phyloP scores from a whole-genome alignment of 2,113 vertebrate species.

The Seriola dumerili region DNA sequence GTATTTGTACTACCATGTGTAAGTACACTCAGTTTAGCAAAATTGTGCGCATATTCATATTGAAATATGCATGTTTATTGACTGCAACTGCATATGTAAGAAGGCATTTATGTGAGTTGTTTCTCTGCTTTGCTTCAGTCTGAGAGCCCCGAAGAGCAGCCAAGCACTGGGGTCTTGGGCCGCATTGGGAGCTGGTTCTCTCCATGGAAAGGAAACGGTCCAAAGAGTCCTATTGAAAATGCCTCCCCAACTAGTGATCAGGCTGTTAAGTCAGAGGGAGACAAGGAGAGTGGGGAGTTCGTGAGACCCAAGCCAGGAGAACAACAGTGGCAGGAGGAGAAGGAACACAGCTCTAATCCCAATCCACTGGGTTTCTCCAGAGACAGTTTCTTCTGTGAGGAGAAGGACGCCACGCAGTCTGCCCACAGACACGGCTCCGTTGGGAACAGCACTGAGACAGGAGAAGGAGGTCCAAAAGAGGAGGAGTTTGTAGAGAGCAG shows the following conservation, averaged over 20 bases:
- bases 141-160: conserved; percentile 76
- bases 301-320: conserved; percentile 33
- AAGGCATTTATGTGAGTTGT: conserved; percentile 28
- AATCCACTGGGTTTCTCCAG: conserved; percentile 32
- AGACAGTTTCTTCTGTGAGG: conserved; percentile 59
- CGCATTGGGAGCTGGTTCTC: conserved; percentile 84
- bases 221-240: conserved; percentile 55
- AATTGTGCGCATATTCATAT: conserved; percentile 9
- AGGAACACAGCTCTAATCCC: conserved; percentile 25
- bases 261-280: conserved; percentile 31
- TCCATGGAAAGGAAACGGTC: conserved; percentile 73
- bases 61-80: conserved; percentile 57
- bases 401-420: conserved; percentile 79
- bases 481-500: conserved; percentile 69
- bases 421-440: conserved; percentile 68
- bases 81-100: neutral
- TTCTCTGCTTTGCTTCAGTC: conserved; percentile 71
- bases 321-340: conserved; percentile 49
- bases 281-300: conserved; percentile 30
- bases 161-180: conserved; percentile 78
- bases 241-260: conserved; percentile 21
- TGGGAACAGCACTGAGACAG: conserved; percentile 46
- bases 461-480: conserved; percentile 62
- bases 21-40: conserved; percentile 13
- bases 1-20: conserved; percentile 40